Evolutionary conservation across 2,113 vertebrate species (phyloP), one percentile per base, ranked within the genome.

Genomic region (Martes martes): DNA sequence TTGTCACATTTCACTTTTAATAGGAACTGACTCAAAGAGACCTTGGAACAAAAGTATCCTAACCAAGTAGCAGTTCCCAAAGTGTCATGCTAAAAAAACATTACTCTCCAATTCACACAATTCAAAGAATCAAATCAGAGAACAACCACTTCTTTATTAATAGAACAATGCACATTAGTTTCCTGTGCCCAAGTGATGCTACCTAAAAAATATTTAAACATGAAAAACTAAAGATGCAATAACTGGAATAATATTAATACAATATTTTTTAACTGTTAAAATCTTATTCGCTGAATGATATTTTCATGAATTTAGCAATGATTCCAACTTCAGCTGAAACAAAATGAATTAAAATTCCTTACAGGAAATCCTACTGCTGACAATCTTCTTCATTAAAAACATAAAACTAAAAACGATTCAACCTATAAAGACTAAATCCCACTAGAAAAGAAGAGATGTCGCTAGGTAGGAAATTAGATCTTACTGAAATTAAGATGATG

Each of bases 71-170:
- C 96, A 96, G 86, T 97, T 98, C 97, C 86, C 95, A 90, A 98
- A 98, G 96, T 92, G 94, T 61, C 96, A 83, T 73, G 94, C n/a
- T 91, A 87, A 98, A 96, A 95, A 96, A 96, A 94, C 21, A 98
- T 79, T 39, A 73, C 93, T 94, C 81, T 95, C 91, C 94, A 97
- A 97, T 86, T 74, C 95, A 97, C 90, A 90, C 96, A 98, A 96
- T 59, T 98, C 94, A 61, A 97, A 96, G 79, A 39, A 97, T 94
- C 96, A 94, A 96, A 89, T 96, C 76, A 96, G 94, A 98, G 92
- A 98, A 98, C 94, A 97, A 96, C 45, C n/a, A 63, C n/a, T 90
- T 91, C 98, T 98, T 98, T 98, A 97, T 97, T 92, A 98, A 96
- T 33, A 95, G 63, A 98, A 98, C 90, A 98, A 96, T 36, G 69